Evolutionary conservation across 30 jellyfish, hydroid and myxozoan genomes (phyloP), one percentile per base, ranked within the genome.

Genomic region (Pseudorhiza aurosa): DNA sequence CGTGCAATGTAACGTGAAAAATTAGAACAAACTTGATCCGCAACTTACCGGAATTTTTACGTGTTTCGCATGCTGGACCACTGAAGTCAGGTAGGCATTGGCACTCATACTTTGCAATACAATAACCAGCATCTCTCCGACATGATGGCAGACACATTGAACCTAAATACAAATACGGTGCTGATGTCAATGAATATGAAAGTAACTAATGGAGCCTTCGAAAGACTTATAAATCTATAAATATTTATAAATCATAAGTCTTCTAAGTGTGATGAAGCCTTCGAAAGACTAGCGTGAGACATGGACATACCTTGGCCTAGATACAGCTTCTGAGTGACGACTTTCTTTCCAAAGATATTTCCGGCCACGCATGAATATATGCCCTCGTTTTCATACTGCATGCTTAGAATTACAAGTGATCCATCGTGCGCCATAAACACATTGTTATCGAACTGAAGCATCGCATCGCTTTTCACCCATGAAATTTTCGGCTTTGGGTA

Each of bases 91-190:
- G 94, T 22, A 82, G 35, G 18, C 94, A 82, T 32, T 82, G 80
- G 47, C 94, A 82, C 18, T 60, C 75, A 59, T 82, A 72, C 30
- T 82, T 82, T 4, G 83, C 94, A 11, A 82, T 65, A 21, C 94
- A 82, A 39, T 55, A 82, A 2, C 94, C 94, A 29, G 91, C 47
- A 47, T 71, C 83, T 19, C 87, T 57, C 47, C 86, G 39, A 55
- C 94, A 82, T 1, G 87, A 53, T 11, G 94, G 94, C 26, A 69
- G 27, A 36, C 94, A 82, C 94, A 68, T 82, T 9, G 94, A 49
- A 39, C 86, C 94, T 82, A 28, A 9, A 18, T 21, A 22, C n/a
- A n/a, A n/a, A n/a, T n/a, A n/a, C n/a, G n/a, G n/a, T n/a, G n/a
- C n/a, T n/a, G n/a, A n/a, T n/a, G n/a, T n/a, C n/a, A n/a, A n/a